phyloP scores from a whole-genome alignment of 1,140 invertebrate genomes.

The Sycophila sp. region DNA sequence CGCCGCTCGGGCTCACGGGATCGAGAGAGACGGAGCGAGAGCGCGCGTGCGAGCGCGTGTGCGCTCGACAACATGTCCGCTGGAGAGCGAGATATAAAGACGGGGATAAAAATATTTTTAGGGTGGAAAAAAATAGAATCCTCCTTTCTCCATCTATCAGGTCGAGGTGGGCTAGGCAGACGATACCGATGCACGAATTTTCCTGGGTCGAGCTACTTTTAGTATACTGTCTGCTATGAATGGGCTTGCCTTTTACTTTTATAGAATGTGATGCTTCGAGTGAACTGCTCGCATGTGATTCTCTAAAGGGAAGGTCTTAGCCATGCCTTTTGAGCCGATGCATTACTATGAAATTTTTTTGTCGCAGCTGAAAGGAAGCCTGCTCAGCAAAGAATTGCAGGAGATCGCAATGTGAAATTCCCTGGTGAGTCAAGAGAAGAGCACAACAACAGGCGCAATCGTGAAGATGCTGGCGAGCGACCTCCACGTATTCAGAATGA shows the following conservation, averaged over 20 bases:
- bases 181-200: too few relatives aligned
- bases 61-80: constrained; percentile 32
- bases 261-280: too few relatives aligned
- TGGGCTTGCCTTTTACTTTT: background rate
- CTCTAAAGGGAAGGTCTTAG: background rate
- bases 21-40: constrained; percentile 5
- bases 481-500: constrained; percentile 58
- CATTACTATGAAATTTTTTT: background rate
- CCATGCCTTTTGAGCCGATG: background rate
- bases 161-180: too few relatives aligned
- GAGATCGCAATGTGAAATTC: constrained; percentile 67
- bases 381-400: constrained; percentile 51
- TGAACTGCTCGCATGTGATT: too few relatives aligned
- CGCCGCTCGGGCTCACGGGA: background rate
- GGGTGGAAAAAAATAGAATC: background rate
- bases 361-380: constrained; percentile 57
- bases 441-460: constrained; percentile 78
- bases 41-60: background rate
- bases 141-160: background rate
- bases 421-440: constrained; percentile 74
- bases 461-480: constrained; percentile 70
- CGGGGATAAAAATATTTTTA: constrained; percentile 9
- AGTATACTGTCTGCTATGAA: background rate
- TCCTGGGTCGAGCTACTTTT: background rate
- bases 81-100: background rate